Evolutionary conservation across 2,888 invertebrate genomes (phyloP).

Genomic region (Pseudeuparius sepicola): DNA sequence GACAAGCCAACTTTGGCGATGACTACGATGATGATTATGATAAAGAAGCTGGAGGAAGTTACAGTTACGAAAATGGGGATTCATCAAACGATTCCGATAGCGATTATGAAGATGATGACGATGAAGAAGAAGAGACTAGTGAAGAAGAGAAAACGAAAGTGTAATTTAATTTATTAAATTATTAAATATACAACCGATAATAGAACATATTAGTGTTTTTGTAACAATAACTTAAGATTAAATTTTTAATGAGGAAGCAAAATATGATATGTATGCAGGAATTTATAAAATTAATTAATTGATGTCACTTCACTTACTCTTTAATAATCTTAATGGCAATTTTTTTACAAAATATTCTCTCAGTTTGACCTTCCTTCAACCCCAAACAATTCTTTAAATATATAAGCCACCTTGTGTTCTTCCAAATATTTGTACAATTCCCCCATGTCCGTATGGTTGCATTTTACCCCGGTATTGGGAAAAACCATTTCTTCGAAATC

Average conservation of each 20-base stretch:
- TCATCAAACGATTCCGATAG: constrained; percentile 37
- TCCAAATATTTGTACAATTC: constrained; percentile 66
- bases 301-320: too few relatives aligned
- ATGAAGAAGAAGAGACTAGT: constrained; percentile 27
- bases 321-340: too few relatives aligned
- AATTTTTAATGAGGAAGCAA: too few relatives aligned
- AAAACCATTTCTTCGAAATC: constrained; percentile 59
- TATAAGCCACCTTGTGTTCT: constrained; percentile 55
- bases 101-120: constrained; percentile 37
- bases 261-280: too few relatives aligned
- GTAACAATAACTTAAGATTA: too few relatives aligned
- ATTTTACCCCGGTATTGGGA: constrained; percentile 35
- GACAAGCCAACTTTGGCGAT: constrained; percentile 44
- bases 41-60: constrained; percentile 42
- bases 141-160: constrained; percentile 20
- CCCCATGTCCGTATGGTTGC: constrained; percentile 66
- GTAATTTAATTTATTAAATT: too few relatives aligned
- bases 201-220: too few relatives aligned
- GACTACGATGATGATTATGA: constrained; percentile 34
- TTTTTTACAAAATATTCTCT: too few relatives aligned
- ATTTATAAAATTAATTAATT: too few relatives aligned
- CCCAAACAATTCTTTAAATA: constrained; percentile 77
- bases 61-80: constrained; percentile 34
- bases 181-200: too few relatives aligned
- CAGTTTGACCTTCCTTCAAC: constrained; percentile 34